phyloP scores from a whole-genome alignment of 2,888 invertebrate genomes.

The Spicauda simplicius region DNA sequence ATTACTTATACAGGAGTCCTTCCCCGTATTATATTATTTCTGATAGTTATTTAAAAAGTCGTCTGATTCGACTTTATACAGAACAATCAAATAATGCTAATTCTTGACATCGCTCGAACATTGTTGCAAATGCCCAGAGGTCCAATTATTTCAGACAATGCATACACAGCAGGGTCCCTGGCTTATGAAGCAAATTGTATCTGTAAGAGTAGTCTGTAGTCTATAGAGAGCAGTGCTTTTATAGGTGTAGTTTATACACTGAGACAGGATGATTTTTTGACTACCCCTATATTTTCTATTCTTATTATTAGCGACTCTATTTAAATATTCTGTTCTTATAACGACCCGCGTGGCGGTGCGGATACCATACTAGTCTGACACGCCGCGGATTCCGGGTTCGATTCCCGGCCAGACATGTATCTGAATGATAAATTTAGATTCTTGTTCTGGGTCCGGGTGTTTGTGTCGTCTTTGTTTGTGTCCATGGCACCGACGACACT shows the following conservation, averaged over 20 bases:
- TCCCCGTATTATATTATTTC: no score
- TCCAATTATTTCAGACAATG: conserved; percentile 56
- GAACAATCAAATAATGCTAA: conserved; percentile 29
- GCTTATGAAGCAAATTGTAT: neutral
- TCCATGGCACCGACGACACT: no score
- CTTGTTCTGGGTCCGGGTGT: no score
- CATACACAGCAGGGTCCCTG: conserved; percentile 25
- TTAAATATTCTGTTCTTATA: no score
- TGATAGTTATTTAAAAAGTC: no score
- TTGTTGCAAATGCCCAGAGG: conserved; percentile 54
- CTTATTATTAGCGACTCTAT: neutral
- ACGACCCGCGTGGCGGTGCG: no score
- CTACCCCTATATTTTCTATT: neutral
- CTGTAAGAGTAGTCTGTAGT: neutral
- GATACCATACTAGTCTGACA: no score
- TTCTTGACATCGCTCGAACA: conserved; percentile 58
- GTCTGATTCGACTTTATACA: neutral
- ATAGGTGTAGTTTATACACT: neutral
- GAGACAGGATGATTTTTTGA: neutral
- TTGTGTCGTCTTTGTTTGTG: no score
- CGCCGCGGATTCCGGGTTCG: no score
- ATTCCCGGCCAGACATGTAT: no score
- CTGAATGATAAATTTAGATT: no score
- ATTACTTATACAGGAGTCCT: no score
- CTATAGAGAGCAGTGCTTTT: neutral